Conservation (phyloP, 2,888 invertebrate genomes). For the Diarsia rubi region DNA sequence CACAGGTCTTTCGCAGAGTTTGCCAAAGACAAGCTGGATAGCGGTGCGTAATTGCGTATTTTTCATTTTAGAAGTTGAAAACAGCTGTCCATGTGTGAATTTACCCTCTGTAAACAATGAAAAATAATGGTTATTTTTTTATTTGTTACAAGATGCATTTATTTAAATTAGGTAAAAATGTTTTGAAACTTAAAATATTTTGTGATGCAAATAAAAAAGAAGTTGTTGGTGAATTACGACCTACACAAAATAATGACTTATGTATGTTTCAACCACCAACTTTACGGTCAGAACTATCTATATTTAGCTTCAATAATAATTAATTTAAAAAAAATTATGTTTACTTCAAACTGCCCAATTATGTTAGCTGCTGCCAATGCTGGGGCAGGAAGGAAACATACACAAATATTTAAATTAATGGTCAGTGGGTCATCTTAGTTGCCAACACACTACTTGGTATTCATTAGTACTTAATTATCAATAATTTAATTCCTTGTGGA, state of each 20-base stretch:
- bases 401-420: too few relatives aligned
- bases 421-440: too few relatives aligned
- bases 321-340: neutral
- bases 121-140: neutral
- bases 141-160: neutral
- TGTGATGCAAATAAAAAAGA: neutral
- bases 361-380: neutral
- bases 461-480: neutral
- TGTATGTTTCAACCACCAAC: neutral
- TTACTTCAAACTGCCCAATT: neutral
- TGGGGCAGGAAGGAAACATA: neutral
- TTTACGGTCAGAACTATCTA: neutral
- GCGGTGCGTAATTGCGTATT: conserved; percentile 82
- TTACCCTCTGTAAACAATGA: neutral
- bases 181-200: neutral
- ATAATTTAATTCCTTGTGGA: neutral
- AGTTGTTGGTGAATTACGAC: neutral
- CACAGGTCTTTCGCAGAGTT: conserved; percentile 88
- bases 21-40: conserved; percentile 88
- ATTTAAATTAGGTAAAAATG: neutral
- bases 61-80: conserved; percentile 16
- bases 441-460: neutral
- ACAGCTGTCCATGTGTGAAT: conserved; percentile 13
- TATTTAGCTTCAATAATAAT: neutral
- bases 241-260: neutral